A percentile compares a stretch with the other conserved stretches of the same genome.
phyloP scores from a whole-genome alignment of 2,113 vertebrate species.

The Puffinus mauretanicus region DNA sequence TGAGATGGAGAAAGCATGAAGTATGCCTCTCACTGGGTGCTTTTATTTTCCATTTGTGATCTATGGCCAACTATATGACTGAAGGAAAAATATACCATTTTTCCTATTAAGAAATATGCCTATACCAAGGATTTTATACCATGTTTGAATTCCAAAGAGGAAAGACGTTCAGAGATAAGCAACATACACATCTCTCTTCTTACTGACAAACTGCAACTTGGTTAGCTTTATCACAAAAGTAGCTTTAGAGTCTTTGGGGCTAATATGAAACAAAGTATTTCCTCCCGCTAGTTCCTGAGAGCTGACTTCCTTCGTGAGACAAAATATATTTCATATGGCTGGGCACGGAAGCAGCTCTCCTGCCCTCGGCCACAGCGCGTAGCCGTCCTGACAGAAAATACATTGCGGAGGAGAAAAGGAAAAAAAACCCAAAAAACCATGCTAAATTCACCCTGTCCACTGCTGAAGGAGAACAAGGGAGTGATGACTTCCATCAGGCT shows the following conservation, averaged over 20 bases:
- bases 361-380: not conserved
- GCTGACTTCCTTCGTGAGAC: not conserved
- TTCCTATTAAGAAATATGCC: not conserved
- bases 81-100: not conserved
- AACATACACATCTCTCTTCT: not conserved
- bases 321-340: not conserved
- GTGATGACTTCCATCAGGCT: not conserved
- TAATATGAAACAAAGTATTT: constrained; percentile 34
- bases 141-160: not conserved
- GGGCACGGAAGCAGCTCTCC: not conserved
- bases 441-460: not conserved
- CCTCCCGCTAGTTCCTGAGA: constrained; percentile 32
- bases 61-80: not conserved
- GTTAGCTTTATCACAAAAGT: not conserved
- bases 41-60: not conserved
- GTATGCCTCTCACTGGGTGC: not conserved
- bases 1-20: not conserved
- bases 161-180: not conserved
- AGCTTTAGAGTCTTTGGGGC: not conserved
- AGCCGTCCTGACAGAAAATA: not conserved
- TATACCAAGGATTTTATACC: not conserved
- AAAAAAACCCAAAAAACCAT: not conserved
- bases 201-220: not conserved
- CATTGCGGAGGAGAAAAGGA: not conserved
- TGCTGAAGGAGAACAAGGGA: not conserved